Evolutionary conservation across 2,888 invertebrate genomes (phyloP).

Genomic region (Callyntrura sp.): DNA sequence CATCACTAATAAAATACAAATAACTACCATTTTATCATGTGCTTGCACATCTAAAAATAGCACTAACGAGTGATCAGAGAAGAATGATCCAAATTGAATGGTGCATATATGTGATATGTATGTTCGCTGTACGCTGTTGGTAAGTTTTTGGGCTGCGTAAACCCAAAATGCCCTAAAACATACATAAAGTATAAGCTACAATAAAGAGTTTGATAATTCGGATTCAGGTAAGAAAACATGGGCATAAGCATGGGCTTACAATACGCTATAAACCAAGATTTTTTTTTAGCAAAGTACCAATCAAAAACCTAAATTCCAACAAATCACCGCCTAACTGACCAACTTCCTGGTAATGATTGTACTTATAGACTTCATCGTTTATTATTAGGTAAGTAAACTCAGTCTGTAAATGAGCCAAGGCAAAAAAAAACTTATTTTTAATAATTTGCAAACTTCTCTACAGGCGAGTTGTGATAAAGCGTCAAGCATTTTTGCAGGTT

Average conservation of each 20-base stretch:
- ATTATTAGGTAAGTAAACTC: not conserved
- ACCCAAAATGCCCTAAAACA: not conserved
- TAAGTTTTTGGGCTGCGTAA: too few relatives aligned
- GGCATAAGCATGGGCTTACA: not conserved
- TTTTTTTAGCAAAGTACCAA: not conserved
- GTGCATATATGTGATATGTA: too few relatives aligned
- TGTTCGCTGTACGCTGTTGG: too few relatives aligned
- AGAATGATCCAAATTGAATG: too few relatives aligned
- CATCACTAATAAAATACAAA: too few relatives aligned
- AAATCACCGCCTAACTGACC: not conserved
- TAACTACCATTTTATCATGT: too few relatives aligned
- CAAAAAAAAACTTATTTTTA: not conserved
- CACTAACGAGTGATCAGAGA: too few relatives aligned
- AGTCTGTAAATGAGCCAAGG: not conserved
- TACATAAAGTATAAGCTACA: not conserved
- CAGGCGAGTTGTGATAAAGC: not conserved
- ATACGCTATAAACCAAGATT: not conserved
- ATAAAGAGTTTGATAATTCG: not conserved
- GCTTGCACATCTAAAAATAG: too few relatives aligned
- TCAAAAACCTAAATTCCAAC: not conserved
- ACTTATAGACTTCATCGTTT: not conserved
- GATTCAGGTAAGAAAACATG: not conserved
- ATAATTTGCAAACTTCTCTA: not conserved
- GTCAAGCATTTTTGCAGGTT: not conserved
- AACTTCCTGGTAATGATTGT: slow-evolving; percentile 20